Evolutionary conservation across 2,888 invertebrate species (phyloP).

Genomic region (Tridacna gigas): DNA sequence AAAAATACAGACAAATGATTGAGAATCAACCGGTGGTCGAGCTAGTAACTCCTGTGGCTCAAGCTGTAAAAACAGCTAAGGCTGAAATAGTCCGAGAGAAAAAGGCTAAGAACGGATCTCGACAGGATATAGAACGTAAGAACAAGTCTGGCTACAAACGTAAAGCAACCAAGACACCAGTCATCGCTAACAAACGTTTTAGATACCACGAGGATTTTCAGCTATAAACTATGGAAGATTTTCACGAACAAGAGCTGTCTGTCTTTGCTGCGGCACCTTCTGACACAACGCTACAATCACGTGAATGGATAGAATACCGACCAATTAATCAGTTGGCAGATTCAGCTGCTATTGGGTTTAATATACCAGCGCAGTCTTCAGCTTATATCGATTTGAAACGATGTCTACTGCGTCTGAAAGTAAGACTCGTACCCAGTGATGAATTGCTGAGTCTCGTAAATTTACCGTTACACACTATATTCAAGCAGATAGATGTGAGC

Average conservation of each 20-base stretch:
- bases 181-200: neutral
- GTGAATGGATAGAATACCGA: slow-evolving; percentile 48
- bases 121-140: neutral
- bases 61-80: slow-evolving; percentile 35
- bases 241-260: slow-evolving; percentile 25
- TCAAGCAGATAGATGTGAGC: too few relatives aligned
- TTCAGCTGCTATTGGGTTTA: slow-evolving; percentile 30
- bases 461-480: too few relatives aligned
- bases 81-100: slow-evolving; percentile 33
- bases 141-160: neutral
- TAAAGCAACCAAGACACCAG: neutral
- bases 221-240: neutral
- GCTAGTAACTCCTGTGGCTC: slow-evolving; percentile 39
- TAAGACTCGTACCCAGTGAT: too few relatives aligned
- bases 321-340: slow-evolving; percentile 36
- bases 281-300: slow-evolving; percentile 23
- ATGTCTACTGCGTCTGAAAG: slow-evolving; percentile 22
- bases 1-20: neutral
- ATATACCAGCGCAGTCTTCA: slow-evolving; percentile 36
- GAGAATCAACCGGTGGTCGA: slow-evolving; percentile 12
- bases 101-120: slow-evolving; percentile 10
- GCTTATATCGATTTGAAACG: slow-evolving; percentile 43
- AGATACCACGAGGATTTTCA: neutral
- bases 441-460: too few relatives aligned
- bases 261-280: slow-evolving; percentile 25